These are phyloP conservation scores for Heliconius ethilla DNA, from an alignment of 2,888 invertebrate species.

Conservation along the genomic window DNA sequence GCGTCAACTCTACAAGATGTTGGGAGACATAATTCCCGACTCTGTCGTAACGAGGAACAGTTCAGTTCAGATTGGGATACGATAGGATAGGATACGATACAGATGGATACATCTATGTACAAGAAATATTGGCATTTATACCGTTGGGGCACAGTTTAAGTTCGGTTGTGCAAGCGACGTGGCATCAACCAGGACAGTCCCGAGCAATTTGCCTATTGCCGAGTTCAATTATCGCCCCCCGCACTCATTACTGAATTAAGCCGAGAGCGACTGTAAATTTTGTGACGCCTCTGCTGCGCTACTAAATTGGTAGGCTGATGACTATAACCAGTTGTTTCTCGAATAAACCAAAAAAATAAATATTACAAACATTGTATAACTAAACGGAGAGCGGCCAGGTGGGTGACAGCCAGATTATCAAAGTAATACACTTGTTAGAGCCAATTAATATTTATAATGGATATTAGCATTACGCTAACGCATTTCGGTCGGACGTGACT, in stretches of 20 bases:
- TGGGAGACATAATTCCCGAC: slow-evolving; percentile 56
- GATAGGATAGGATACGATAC: slow-evolving; percentile 52
- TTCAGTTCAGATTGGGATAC: slow-evolving; percentile 63
- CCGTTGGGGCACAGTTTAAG: slow-evolving; percentile 52
- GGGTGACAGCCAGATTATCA: not conserved
- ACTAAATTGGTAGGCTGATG: slow-evolving; percentile 62
- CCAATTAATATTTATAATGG: slow-evolving; percentile 28
- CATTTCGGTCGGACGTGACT: slow-evolving; percentile 45
- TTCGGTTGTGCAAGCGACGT: slow-evolving; percentile 51
- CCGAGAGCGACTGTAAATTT: slow-evolving; percentile 73
- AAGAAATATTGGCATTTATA: slow-evolving; percentile 54
- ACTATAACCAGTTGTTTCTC: slow-evolving; percentile 62
- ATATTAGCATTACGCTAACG: no score
- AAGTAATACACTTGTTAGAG: slow-evolving; percentile 52
- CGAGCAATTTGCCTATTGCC: slow-evolving; percentile 80
- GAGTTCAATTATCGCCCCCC: slow-evolving; percentile 81
- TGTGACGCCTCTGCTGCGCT: slow-evolving; percentile 70
- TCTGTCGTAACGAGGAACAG: slow-evolving; percentile 59
- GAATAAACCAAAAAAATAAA: slow-evolving; percentile 49
- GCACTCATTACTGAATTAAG: slow-evolving; percentile 80
- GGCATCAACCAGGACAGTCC: slow-evolving; percentile 63
- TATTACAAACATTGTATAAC: not conserved
- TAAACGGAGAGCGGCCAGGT: not conserved
- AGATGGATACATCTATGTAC: slow-evolving; percentile 48
- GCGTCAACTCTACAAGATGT: slow-evolving; percentile 54